A percentile compares a stretch with the other conserved stretches of the same genome.
phyloP scores from a whole-genome alignment of 2,113 vertebrate species.

The Anseranas semipalmata region DNA sequence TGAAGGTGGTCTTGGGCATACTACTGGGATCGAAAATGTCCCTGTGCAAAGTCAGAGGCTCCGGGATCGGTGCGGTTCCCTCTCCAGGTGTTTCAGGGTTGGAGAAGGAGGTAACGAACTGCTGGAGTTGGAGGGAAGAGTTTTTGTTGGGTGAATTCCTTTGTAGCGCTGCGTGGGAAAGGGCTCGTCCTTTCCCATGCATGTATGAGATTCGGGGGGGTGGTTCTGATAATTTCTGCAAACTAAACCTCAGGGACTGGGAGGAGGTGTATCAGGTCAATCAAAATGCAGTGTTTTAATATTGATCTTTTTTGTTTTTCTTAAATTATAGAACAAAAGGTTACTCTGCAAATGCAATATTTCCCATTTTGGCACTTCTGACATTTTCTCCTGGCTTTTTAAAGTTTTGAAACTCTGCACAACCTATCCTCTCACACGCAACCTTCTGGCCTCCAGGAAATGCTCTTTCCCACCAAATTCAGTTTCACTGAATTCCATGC shows the following conservation, averaged over 20 bases:
- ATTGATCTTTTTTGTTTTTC: background rate
- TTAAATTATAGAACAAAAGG: background rate
- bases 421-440: background rate
- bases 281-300: background rate
- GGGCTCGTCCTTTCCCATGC: background rate
- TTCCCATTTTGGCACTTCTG: background rate
- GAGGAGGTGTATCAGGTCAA: background rate
- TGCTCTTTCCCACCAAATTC: background rate
- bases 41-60: background rate
- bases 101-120: background rate
- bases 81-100: background rate
- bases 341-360: background rate
- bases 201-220: background rate
- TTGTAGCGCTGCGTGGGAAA: fast-evolving
- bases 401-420: background rate
- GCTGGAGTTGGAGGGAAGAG: background rate
- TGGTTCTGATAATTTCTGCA: background rate
- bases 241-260: background rate
- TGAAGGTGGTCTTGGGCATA: background rate
- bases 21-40: background rate
- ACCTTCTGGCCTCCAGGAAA: background rate
- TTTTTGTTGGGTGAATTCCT: background rate
- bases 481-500: background rate
- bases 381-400: background rate
- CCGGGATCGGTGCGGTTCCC: background rate